phyloP scores from a whole-genome alignment of 1,140 invertebrate genomes.

The Campodea augens region DNA sequence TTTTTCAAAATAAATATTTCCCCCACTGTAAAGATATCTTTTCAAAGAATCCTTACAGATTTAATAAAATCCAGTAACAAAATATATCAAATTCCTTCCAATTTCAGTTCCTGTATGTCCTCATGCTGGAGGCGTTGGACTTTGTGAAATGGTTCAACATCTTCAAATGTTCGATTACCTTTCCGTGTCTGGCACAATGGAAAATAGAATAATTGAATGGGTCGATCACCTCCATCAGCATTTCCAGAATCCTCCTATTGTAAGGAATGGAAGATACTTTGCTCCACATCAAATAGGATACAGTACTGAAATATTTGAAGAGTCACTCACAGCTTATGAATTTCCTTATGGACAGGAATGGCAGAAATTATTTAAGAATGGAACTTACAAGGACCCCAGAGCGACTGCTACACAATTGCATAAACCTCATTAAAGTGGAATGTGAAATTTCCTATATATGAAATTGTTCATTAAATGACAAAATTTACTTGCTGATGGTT shows the following conservation, averaged over 20 bases:
- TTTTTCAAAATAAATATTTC: too few relatives aligned
- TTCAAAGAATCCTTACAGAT: too few relatives aligned
- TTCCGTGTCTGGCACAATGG: conserved; percentile 41
- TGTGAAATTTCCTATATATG: too few relatives aligned
- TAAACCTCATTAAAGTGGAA: too few relatives aligned
- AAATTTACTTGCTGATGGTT: too few relatives aligned
- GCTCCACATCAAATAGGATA: conserved; percentile 57
- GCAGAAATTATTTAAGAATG: conserved; percentile 36
- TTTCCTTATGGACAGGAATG: conserved; percentile 58
- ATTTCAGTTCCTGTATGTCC: conserved; percentile 72
- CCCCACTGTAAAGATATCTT: too few relatives aligned
- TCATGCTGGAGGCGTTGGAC: conserved; percentile 76
- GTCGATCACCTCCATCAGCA: conserved; percentile 79
- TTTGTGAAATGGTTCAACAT: conserved; percentile 87
- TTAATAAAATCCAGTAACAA: too few relatives aligned
- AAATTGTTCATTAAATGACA: too few relatives aligned
- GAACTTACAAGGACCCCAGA: conserved; percentile 20
- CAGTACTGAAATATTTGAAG: conserved; percentile 50
- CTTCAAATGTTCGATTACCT: conserved; percentile 76
- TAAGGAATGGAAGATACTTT: conserved; percentile 47
- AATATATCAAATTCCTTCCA: too few relatives aligned
- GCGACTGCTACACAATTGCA: too few relatives aligned
- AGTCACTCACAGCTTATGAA: conserved; percentile 40
- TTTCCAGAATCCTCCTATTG: conserved; percentile 48
- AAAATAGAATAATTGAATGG: conserved; percentile 61